A percentile compares a stretch with the other conserved stretches of the same genome.
phyloP scores from a whole-genome alignment of 2,113 vertebrate species.

The Lycocorax pyrrhopterus region DNA sequence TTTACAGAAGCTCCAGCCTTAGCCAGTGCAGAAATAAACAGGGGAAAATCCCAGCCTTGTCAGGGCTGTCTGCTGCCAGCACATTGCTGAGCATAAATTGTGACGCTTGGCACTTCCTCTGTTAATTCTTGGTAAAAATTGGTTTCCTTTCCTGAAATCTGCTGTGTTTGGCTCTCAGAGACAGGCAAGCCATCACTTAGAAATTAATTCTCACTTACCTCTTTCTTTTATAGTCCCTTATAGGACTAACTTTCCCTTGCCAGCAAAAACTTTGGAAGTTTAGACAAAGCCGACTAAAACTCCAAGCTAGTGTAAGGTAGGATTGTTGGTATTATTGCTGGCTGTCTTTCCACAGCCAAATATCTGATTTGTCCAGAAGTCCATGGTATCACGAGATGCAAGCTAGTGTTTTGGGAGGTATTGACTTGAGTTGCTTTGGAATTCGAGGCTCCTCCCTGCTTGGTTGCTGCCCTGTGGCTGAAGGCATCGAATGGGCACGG shows the following conservation, averaged over 20 bases:
- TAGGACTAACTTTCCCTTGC: not conserved
- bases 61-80: not conserved
- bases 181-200: accelerated
- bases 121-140: not conserved
- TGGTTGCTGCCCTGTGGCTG: not conserved
- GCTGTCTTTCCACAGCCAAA: not conserved
- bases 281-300: not conserved
- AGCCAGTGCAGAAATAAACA: not conserved
- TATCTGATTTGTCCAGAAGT: not conserved
- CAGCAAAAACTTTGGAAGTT: not conserved
- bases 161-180: not conserved
- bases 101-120: not conserved
- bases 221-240: not conserved
- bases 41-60: constrained; percentile 5
- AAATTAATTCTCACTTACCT: not conserved
- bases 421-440: not conserved
- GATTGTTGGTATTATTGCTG: not conserved
- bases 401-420: not conserved
- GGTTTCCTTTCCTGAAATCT: constrained; percentile 46
- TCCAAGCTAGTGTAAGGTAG: not conserved
- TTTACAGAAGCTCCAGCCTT: not conserved
- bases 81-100: not conserved
- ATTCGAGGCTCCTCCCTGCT: not conserved
- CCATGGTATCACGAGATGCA: not conserved
- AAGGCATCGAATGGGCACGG: accelerated